phyloP scores from a whole-genome alignment of 2,888 invertebrate species.

The Hemithea aestivaria region DNA sequence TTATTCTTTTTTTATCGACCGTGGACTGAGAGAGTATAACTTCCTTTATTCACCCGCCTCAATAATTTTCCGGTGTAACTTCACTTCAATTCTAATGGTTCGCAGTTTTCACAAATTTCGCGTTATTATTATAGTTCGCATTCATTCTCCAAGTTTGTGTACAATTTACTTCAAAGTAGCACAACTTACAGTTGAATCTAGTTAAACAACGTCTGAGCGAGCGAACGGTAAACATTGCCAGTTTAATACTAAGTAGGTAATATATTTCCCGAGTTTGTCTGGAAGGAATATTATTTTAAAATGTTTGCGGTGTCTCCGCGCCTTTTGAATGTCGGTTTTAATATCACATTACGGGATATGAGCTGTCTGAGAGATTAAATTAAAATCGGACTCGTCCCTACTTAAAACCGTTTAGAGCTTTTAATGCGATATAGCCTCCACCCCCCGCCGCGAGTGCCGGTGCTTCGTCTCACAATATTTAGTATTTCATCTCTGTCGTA shows the following conservation, averaged over 20 bases:
- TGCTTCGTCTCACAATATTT: conserved; percentile 26
- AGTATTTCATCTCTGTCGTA: conserved; percentile 36
- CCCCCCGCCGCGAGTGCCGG: conserved; percentile 2
- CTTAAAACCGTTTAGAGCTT: conserved; percentile 40
- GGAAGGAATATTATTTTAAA: conserved; percentile 5
- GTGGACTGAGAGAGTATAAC: not conserved
- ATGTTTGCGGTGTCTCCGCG: not conserved
- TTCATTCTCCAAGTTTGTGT: no score
- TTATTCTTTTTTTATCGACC: conserved; percentile 1
- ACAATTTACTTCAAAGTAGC: not conserved
- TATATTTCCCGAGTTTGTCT: conserved; percentile 1
- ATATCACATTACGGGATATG: conserved; percentile 15
- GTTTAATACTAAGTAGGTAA: no score
- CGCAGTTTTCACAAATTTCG: not conserved
- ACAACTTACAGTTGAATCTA: not conserved
- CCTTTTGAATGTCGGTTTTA: conserved; percentile 6
- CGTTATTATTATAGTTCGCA: no score
- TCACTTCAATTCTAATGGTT: no score
- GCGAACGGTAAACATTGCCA: not conserved
- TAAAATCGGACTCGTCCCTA: conserved; percentile 36
- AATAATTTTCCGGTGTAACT: no score
- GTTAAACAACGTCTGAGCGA: no score
- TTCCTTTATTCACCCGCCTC: no score
- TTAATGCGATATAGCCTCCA: conserved; percentile 30
- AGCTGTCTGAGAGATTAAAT: conserved; percentile 34